Conservation (phyloP, 2,888 invertebrate genomes). For the Pteria penguin region DNA sequence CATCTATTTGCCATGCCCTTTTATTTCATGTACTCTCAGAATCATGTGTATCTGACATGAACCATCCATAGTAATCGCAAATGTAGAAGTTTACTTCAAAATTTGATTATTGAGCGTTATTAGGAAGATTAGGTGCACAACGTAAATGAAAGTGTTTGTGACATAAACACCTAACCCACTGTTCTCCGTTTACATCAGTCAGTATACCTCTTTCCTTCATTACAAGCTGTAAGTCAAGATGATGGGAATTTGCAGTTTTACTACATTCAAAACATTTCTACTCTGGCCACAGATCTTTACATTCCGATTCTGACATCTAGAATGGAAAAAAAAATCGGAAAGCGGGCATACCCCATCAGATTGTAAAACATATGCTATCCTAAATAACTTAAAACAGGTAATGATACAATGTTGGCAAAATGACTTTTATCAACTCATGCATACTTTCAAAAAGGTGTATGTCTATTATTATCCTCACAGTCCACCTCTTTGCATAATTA, state of each 20-base stretch:
- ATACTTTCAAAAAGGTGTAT: neutral
- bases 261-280: conserved; percentile 11
- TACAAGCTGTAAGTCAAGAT: conserved; percentile 3
- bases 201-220: conserved; percentile 3
- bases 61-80: conserved; percentile 23
- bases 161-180: conserved; percentile 19
- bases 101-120: conserved; percentile 10
- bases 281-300: conserved; percentile 10
- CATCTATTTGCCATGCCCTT: conserved; percentile 18
- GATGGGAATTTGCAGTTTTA: neutral
- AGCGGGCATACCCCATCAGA: neutral
- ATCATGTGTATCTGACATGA: conserved; percentile 15
- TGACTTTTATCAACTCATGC: no score
- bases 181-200: conserved; percentile 1
- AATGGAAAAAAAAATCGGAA: neutral
- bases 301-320: conserved; percentile 7
- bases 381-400: no score
- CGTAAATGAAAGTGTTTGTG: conserved; percentile 8
- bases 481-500: neutral
- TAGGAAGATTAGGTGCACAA: conserved; percentile 9
- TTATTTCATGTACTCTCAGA: conserved; percentile 4
- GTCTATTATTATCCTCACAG: conserved; percentile 5
- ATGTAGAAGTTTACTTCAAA: conserved; percentile 18
- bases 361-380: no score
- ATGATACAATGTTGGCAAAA: no score